Conservation (phyloP, 2,888 invertebrate species). For the Diplazon laetatorius region DNA sequence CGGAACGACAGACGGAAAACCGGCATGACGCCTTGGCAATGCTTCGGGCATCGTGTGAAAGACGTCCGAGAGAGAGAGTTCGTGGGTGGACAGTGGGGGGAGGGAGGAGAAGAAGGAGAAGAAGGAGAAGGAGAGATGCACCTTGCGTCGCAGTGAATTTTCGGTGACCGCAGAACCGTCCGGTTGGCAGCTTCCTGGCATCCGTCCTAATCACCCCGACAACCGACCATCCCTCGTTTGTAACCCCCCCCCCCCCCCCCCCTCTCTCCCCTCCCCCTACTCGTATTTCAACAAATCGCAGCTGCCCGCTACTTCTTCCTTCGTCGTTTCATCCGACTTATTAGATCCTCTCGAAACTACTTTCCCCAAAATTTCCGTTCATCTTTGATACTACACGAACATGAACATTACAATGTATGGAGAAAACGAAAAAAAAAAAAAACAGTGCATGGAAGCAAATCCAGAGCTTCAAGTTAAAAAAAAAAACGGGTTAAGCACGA, state of each 20-base stretch:
- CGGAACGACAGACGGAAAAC: neutral
- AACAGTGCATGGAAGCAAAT: too few species aligned
- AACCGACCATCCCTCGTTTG: constrained; percentile 29
- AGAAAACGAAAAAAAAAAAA: too few species aligned
- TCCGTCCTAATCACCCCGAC: constrained; percentile 51
- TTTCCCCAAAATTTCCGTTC: too few species aligned
- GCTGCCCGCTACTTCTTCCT: neutral
- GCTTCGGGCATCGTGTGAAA: neutral
- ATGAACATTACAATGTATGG: too few species aligned
- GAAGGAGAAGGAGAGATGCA: too few species aligned
- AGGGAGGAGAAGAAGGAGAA: too few species aligned
- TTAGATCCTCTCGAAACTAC: too few species aligned
- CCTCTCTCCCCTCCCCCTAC: neutral
- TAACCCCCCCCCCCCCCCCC: neutral
- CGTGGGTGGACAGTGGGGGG: too few species aligned
- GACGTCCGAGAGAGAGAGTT: neutral
- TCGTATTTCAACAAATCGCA: constrained; percentile 1
- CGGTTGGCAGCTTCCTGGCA: constrained; percentile 45
- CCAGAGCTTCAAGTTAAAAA: too few species aligned
- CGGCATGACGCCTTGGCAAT: constrained; percentile 8
- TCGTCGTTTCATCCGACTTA: neutral
- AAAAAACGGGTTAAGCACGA: too few species aligned
- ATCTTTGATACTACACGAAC: too few species aligned
- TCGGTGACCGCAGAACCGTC: neutral
- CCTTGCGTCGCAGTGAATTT: constrained; percentile 14